Percentiles rank a stretch among this genome's conserved stretches.
These are phyloP conservation scores for Echinops telfairi DNA, from an alignment of 2,113 vertebrate species.

Conservation along the genomic window DNA sequence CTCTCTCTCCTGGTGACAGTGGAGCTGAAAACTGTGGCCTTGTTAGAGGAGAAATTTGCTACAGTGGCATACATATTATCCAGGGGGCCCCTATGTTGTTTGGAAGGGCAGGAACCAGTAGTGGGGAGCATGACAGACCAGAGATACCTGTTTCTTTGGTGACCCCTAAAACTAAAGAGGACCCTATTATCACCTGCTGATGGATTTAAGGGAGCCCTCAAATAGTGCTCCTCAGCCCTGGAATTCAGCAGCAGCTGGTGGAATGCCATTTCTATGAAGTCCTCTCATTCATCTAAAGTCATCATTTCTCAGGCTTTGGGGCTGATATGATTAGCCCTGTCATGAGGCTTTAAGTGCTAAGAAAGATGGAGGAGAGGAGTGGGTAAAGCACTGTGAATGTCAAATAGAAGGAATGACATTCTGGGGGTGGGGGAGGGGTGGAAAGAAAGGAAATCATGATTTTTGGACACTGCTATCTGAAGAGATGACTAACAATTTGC, in stretches of 20 bases:
- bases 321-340: slow-evolving; percentile 58
- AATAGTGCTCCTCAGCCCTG: slow-evolving; percentile 11
- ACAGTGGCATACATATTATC: background rate
- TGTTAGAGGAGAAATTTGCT: slow-evolving; percentile 53
- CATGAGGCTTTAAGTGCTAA: slow-evolving; percentile 35
- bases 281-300: slow-evolving; percentile 53
- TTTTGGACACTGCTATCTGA: slow-evolving; percentile 42
- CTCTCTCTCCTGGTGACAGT: slow-evolving; percentile 53
- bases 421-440: background rate
- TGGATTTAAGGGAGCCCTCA: slow-evolving; percentile 46
- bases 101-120: slow-evolving; percentile 63
- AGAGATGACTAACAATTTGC: slow-evolving; percentile 47
- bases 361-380: slow-evolving; percentile 31
- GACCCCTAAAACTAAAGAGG: slow-evolving; percentile 16
- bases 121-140: background rate
- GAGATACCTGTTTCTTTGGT: slow-evolving; percentile 9
- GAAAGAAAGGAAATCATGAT: background rate
- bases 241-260: slow-evolving; percentile 53
- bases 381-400: slow-evolving; percentile 45
- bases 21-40: slow-evolving; percentile 64
- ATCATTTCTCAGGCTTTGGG: slow-evolving; percentile 62
- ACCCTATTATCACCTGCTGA: slow-evolving; percentile 3
- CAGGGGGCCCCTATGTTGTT: slow-evolving; percentile 45
- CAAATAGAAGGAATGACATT: slow-evolving; percentile 48
- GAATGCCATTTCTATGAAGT: slow-evolving; percentile 52